These are phyloP conservation scores for Avahi laniger DNA, from an alignment of 2,797 vertebrate genomes.

Conservation along the genomic window DNA sequence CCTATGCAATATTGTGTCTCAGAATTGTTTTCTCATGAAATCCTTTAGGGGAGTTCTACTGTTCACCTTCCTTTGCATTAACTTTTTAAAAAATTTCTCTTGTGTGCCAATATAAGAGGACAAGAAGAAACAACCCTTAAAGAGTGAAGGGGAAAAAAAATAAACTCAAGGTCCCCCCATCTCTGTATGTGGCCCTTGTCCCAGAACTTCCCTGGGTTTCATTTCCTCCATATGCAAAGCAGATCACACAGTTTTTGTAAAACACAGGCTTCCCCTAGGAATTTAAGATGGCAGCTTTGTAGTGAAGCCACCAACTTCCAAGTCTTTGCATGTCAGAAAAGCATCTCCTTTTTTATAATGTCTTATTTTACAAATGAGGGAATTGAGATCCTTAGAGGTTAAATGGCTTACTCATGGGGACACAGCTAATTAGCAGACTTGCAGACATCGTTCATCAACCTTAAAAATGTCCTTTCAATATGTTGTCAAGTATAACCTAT, in stretches of 20 bases:
- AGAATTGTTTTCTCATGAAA: background rate
- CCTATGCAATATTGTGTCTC: background rate
- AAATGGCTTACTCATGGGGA: conserved; percentile 44
- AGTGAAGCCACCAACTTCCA: background rate
- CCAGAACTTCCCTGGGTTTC: background rate
- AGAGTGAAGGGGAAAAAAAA: background rate
- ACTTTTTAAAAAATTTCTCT: background rate
- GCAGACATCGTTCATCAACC: conserved; percentile 64
- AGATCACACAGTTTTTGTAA: background rate
- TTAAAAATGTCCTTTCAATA: conserved; percentile 62
- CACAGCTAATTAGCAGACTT: conserved; percentile 64
- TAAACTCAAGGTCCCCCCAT: background rate
- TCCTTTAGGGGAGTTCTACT: background rate
- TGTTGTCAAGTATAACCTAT: conserved; percentile 56
- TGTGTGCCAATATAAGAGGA: background rate
- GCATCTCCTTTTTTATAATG: background rate
- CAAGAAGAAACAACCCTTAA: background rate
- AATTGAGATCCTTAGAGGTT: conserved; percentile 51
- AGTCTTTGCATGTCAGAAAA: background rate
- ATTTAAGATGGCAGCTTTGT: background rate
- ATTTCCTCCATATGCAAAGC: background rate
- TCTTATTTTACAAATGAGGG: conserved; percentile 22
- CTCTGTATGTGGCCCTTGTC: background rate
- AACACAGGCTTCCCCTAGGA: background rate
- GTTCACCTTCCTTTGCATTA: background rate